Base-by-base conservation (phyloP, 2,797 vertebrate species). In the Melanotaenia trifasciata region DNA sequence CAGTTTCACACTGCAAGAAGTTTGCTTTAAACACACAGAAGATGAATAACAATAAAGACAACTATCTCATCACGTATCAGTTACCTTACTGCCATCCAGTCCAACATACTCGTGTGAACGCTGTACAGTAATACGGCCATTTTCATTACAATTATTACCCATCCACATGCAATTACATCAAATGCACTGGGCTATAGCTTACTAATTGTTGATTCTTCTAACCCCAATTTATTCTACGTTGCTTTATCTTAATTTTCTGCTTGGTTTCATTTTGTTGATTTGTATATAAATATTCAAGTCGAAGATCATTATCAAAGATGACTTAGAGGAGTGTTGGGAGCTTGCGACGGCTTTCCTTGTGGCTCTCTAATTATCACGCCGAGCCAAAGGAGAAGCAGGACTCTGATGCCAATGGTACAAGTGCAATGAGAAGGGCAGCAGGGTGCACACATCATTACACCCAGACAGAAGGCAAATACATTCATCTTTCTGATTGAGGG, bases 161-260 rank as follows among this genome's bases (percentile, higher is more conserved):
- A 89, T 95, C 93, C 96, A 93, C 94, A 94, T 87, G 96, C 95
- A 97, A 97, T 98, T 96, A 97, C 94, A 96, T 94, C 94, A 95
- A 96, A 98, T 94, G 95, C 96, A 96, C 96, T 94, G 96, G 95
- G 96, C 96, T 96, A 96, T 95, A 96, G 96, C 97, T 95, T 94
- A 96, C 97, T 96, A 97, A 98, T 96, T 97, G 97, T 96, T 96
- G 96, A 95, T 96, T 96, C 93, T 95, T 94, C 94, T 97, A 96
- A 98, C 98, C 96, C 95, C 97, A 97, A 98, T 99, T 98, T 97
- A 97, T 96, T 95, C 95, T 94, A 95, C 97, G 96, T 97, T 96
- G 96, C 95, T 96, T 97, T 97, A 97, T 98, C 97, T 97, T 96
- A 95, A 98, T 98, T 98, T 98, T 99, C 97, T 96, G 97, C 97